Percentiles rank a stretch among this genome's conserved stretches.
Evolutionary conservation across 1,140 invertebrate species (phyloP).

Genomic region (Pseudomyrmex dendroicus): DNA sequence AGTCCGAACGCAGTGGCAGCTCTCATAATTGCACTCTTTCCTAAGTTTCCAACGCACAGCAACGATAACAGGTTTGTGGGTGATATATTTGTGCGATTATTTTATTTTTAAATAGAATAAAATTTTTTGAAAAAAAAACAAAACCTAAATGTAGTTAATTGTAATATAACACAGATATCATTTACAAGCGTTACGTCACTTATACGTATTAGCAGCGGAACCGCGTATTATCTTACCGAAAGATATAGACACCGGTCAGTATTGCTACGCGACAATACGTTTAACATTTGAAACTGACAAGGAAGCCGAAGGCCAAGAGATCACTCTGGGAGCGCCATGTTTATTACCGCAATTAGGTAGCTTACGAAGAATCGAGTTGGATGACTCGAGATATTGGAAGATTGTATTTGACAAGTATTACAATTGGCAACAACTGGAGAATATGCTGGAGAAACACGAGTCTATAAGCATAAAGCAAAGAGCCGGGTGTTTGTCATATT

Average conservation of each 20-base stretch:
- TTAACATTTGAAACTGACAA: constrained; percentile 85
- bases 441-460: constrained; percentile 89
- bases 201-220: constrained; percentile 97
- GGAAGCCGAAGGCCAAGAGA: constrained; percentile 86
- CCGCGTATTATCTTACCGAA: constrained; percentile 94
- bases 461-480: constrained; percentile 94
- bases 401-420: constrained; percentile 92
- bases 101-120: no score
- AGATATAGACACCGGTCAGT: constrained; percentile 92
- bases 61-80: constrained; percentile 94
- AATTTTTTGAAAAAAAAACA: no score
- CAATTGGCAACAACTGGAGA: constrained; percentile 94
- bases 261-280: constrained; percentile 93
- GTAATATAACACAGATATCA: constrained; percentile 90
- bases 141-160: no score
- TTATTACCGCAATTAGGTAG: constrained; percentile 93
- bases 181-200: constrained; percentile 96
- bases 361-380: constrained; percentile 91
- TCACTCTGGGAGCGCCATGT: constrained; percentile 91
- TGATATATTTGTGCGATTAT: neutral
- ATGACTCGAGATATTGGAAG: constrained; percentile 95
- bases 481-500: constrained; percentile 94
- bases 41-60: constrained; percentile 98
- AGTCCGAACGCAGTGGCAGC: constrained; percentile 94
- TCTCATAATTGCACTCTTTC: constrained; percentile 96